These are phyloP conservation scores for Luffia ferchaultella DNA, from an alignment of 2,888 invertebrate genomes.

Conservation along the genomic window DNA sequence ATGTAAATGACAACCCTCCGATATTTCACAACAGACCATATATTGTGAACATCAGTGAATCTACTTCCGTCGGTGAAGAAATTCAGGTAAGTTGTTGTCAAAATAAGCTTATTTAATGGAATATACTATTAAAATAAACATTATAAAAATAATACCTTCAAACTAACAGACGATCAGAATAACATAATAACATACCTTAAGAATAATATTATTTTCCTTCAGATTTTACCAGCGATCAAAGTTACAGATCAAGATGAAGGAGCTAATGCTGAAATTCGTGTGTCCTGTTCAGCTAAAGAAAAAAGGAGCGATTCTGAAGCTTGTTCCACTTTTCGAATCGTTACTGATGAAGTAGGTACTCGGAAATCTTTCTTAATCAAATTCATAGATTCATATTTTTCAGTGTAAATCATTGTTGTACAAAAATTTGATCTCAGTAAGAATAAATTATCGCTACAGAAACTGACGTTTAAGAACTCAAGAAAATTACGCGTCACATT, in stretches of 20 bases:
- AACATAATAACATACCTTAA: too few relatives aligned
- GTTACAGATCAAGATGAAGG: constrained; percentile 79
- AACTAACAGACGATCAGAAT: too few relatives aligned
- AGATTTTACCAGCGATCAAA: constrained; percentile 65
- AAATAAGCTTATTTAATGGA: neutral
- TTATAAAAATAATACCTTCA: too few relatives aligned
- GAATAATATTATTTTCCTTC: too few relatives aligned
- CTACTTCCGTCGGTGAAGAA: constrained; percentile 68
- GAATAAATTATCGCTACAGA: too few relatives aligned
- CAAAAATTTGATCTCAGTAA: too few relatives aligned
- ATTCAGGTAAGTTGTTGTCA: constrained; percentile 48
- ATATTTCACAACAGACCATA: constrained; percentile 78
- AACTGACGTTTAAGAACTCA: too few relatives aligned
- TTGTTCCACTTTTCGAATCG: constrained; percentile 73
- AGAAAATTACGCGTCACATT: too few relatives aligned
- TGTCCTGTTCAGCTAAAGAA: constrained; percentile 69
- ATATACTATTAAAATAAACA: neutral
- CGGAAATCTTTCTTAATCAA: neutral
- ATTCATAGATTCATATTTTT: neutral
- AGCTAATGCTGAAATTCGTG: constrained; percentile 72
- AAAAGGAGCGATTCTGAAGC: constrained; percentile 70
- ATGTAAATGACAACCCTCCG: constrained; percentile 84
- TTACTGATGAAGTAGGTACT: constrained; percentile 66
- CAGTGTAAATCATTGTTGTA: neutral
- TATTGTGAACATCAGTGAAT: constrained; percentile 74